Evolutionary conservation across 2,113 vertebrate genomes (phyloP).

Genomic region (Phyllostomus hastatus): DNA sequence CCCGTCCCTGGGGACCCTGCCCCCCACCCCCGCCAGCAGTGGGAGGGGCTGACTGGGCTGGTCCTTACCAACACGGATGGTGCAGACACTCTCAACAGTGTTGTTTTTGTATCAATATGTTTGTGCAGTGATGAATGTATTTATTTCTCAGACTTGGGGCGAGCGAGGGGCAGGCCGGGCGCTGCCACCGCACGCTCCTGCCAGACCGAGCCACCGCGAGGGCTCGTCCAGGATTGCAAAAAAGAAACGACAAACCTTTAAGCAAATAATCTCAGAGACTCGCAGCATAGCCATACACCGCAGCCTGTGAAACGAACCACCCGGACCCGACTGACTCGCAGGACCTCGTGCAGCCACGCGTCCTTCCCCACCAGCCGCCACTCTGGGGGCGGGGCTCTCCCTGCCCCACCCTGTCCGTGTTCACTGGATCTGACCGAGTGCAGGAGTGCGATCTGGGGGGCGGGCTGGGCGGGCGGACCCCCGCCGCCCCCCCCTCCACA

Average conservation of each 20-base stretch:
- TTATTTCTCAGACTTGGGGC: slow-evolving; percentile 93
- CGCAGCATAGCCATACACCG: slow-evolving; percentile 93
- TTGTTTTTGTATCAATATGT: slow-evolving; percentile 97
- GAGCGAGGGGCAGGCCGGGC: not conserved
- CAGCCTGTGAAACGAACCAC: slow-evolving; percentile 90
- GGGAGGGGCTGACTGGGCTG: slow-evolving; percentile 70
- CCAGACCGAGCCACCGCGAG: slow-evolving; percentile 60
- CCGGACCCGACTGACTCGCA: slow-evolving; percentile 81
- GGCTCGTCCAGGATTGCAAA: slow-evolving; percentile 85
- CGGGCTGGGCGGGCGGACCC: not conserved
- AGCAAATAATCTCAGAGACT: slow-evolving; percentile 87
- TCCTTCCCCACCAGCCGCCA: not conserved
- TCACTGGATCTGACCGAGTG: slow-evolving; percentile 44
- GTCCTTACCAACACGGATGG: slow-evolving; percentile 92
- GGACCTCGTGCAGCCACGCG: slow-evolving; percentile 76
- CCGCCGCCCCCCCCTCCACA: not conserved
- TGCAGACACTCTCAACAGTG: slow-evolving; percentile 98
- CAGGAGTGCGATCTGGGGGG: slow-evolving; percentile 67
- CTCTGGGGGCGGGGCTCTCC: not conserved
- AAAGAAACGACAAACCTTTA: slow-evolving; percentile 79
- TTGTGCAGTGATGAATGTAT: slow-evolving; percentile 99
- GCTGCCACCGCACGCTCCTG: not conserved
- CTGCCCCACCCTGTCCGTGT: not conserved
- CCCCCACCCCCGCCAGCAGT: not conserved
- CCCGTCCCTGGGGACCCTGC: not conserved